Conservation (phyloP, 2,113 vertebrate genomes). For the Pagrus major region DNA sequence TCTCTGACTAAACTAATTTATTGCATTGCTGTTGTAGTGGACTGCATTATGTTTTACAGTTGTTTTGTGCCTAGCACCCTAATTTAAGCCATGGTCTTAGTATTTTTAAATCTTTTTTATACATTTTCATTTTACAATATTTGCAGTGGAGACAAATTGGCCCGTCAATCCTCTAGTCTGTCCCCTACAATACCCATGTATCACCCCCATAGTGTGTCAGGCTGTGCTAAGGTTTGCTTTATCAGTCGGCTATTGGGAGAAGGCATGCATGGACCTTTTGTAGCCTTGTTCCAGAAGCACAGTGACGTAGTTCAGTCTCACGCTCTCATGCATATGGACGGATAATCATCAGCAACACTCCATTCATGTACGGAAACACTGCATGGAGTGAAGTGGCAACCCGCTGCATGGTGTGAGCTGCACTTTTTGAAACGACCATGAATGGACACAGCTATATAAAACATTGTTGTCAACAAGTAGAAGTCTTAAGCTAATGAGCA, state of each 20-base stretch:
- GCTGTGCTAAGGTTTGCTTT: constrained; percentile 20
- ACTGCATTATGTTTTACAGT: constrained; percentile 16
- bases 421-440: constrained; percentile 27
- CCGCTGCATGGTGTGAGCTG: constrained; percentile 73
- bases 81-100: background rate
- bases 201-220: constrained; percentile 32
- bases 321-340: background rate
- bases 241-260: constrained; percentile 20
- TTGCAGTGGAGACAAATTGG: background rate
- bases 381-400: constrained; percentile 68
- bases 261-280: constrained; percentile 35
- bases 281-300: constrained; percentile 7
- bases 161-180: background rate
- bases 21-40: constrained; percentile 2
- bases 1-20: background rate
- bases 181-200: background rate
- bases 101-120: background rate
- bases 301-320: background rate
- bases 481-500: background rate
- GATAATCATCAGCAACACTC: constrained; percentile 19
- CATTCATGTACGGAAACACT: constrained; percentile 40
- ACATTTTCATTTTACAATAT: background rate
- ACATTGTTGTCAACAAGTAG: background rate
- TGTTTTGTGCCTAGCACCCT: constrained; percentile 13
- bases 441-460: constrained; percentile 1